Base-by-base conservation (phyloP, 2,797 vertebrate species). In the Pangasius djambal region DNA sequence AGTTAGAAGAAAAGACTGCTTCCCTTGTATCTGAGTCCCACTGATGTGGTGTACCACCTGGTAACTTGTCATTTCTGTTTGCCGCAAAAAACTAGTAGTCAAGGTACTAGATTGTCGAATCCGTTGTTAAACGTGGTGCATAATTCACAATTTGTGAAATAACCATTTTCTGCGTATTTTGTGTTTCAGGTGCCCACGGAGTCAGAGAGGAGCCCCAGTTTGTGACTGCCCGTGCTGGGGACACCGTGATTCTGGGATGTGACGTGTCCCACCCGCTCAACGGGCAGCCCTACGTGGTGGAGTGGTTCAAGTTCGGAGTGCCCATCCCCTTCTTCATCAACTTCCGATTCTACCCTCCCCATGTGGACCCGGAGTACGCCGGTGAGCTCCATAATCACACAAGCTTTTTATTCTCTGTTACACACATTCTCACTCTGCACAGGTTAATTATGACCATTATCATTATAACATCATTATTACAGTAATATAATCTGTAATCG, bases 251-350 rank as follows among this genome's bases (percentile, higher is more conserved):
- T 94, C 96, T 99, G 96, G 94, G 96, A 97, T 99, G 98, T 96
- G 97, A 99, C 91, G 98, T 99, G 94, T 96, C 97, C 95, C 97
- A 98, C 93, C 98, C 98, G 7, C 96, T 99, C 90, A 99, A 98
- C 13, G 98, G 98, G 93, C 97, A 98, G 94, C 98, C 98, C 93
- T 99, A 99, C 85, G 98, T 99, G 83, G 98, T 99, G 94, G 98
- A 99, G 96, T 99, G 98, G 98, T 99, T 99, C 96, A 99, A 99
- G 95, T 98, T 98, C 34, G 98, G 98, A 90, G 98, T 98, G 92
- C 98, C 98, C 94, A 99, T 99, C 93, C 98, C 98, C 92, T 99
- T 99, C 95, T 99, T 99, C 96, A 99, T 99, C 97, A 99, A 99
- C 96, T 99, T 99, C 91, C 98, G 98, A 93, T 99, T 99, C 95